Conservation (phyloP, 1,140 invertebrate genomes). For the Pemphigus obesinymphae region DNA sequence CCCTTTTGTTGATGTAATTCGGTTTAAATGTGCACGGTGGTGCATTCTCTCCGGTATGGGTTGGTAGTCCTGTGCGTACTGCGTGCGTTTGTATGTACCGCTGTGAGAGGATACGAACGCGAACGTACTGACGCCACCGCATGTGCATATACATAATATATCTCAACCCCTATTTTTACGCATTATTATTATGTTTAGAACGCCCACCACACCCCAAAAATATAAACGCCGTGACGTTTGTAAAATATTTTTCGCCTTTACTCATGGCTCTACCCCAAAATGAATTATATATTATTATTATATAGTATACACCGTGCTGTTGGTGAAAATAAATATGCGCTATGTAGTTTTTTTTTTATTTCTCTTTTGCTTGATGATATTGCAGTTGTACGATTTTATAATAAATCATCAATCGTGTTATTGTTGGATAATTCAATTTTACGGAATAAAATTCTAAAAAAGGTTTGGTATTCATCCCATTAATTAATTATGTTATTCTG, state of each 20-base stretch:
- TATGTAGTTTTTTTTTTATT: too few species aligned
- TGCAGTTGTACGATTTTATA: too few species aligned
- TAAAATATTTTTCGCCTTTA: slow-evolving; percentile 1
- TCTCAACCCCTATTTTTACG: slow-evolving; percentile 29
- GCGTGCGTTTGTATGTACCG: background rate
- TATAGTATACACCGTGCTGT: too few species aligned
- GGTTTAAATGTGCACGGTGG: background rate
- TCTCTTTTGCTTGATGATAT: too few species aligned
- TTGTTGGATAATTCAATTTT: too few species aligned
- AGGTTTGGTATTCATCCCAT: too few species aligned
- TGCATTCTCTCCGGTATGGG: background rate
- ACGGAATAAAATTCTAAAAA: too few species aligned
- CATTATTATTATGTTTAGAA: slow-evolving; percentile 24
- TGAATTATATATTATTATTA: background rate
- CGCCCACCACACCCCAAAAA: slow-evolving; percentile 36
- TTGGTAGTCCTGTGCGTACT: slow-evolving; percentile 33
- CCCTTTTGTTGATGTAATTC: slow-evolving; percentile 18
- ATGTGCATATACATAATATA: background rate
- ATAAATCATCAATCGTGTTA: too few species aligned
- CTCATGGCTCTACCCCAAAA: background rate
- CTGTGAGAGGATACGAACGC: background rate
- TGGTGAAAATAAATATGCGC: too few species aligned
- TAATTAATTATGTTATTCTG: too few species aligned
- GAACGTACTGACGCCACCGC: background rate
- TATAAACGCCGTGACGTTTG: background rate